phyloP scores from a whole-genome alignment of 1,140 invertebrate species.

The Argopecten irradians region DNA sequence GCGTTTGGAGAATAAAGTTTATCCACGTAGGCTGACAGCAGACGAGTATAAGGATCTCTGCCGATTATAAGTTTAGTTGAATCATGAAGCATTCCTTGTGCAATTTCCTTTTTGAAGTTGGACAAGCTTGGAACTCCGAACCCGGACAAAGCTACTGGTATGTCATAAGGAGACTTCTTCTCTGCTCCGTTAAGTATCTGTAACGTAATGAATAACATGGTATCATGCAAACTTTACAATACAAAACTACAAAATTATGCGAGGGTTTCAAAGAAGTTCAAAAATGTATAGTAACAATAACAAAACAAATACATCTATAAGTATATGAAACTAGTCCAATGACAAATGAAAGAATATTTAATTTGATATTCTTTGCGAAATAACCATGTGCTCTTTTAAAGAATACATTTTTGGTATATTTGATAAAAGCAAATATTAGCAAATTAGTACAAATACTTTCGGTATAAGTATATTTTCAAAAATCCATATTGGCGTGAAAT shows the following conservation, averaged over 20 bases:
- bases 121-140: constrained; percentile 36
- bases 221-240: too few relatives aligned
- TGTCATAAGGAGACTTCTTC: constrained; percentile 40
- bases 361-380: too few relatives aligned
- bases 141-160: constrained; percentile 8
- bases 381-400: too few relatives aligned
- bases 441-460: background rate
- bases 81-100: background rate
- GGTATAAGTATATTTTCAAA: background rate
- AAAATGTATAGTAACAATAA: too few relatives aligned
- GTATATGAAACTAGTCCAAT: too few relatives aligned
- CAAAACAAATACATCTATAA: too few relatives aligned
- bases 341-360: too few relatives aligned
- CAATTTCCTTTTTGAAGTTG: background rate
- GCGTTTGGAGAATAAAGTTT: constrained; percentile 53
- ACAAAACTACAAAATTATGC: too few relatives aligned
- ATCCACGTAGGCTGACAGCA: constrained; percentile 57
- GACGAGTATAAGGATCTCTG: constrained; percentile 54
- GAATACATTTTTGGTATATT: too few relatives aligned
- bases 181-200: constrained; percentile 34
- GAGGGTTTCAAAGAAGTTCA: too few relatives aligned
- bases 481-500: background rate
- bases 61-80: constrained; percentile 51
- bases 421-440: background rate
- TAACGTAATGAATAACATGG: background rate